phyloP scores from a whole-genome alignment of 2,113 vertebrate genomes.

The Climacteris rufus region DNA sequence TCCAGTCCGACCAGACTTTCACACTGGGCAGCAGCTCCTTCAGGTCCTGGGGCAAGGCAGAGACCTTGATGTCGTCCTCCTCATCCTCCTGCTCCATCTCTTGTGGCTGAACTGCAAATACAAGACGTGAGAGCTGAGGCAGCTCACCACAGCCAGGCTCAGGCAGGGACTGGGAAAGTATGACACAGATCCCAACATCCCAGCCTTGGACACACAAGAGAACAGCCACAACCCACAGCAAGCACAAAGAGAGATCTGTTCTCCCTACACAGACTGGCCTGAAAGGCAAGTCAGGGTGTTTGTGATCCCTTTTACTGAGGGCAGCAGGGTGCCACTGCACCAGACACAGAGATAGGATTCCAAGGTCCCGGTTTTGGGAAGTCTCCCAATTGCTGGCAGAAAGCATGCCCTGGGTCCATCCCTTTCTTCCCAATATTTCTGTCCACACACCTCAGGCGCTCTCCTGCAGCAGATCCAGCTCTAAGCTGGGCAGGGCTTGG shows the following conservation, averaged over 20 bases:
- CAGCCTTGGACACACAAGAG: not conserved
- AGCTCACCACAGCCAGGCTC: not conserved
- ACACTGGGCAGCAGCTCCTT: slow-evolving; percentile 92
- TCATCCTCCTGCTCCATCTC: slow-evolving; percentile 66
- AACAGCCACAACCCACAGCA: not conserved
- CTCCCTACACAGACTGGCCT: rapidly evolving
- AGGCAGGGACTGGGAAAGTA: not conserved
- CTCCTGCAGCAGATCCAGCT: not conserved
- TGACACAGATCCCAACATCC: not conserved
- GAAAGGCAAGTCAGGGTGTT: not conserved
- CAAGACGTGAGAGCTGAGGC: slow-evolving; percentile 19
- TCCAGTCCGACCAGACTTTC: slow-evolving; percentile 99
- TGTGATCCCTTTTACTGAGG: not conserved
- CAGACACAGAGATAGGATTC: not conserved
- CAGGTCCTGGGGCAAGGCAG: slow-evolving; percentile 84
- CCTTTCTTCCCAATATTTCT: not conserved
- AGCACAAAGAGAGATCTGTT: not conserved
- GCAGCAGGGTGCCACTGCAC: not conserved
- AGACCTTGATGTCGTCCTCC: slow-evolving; percentile 87
- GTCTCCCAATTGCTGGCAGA: not conserved
- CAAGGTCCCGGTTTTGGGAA: not conserved
- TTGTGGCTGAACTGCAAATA: slow-evolving; percentile 72
- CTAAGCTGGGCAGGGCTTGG: not conserved
- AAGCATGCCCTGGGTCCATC: not conserved
- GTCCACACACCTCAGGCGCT: not conserved